phyloP scores from a whole-genome alignment of 2,797 vertebrate species.

The Malurus leucopterus region DNA sequence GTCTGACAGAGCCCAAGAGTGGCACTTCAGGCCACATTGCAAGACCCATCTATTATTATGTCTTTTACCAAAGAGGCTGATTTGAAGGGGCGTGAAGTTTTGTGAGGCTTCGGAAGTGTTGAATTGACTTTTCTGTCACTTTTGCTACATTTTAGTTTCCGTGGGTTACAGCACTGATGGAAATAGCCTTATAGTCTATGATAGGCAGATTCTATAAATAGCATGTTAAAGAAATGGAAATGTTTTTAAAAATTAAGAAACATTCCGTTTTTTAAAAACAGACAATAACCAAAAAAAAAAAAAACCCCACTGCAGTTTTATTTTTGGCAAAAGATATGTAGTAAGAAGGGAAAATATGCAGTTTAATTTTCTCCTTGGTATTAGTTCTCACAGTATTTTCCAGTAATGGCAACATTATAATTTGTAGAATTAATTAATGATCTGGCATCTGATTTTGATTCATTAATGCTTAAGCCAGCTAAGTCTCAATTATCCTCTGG shows the following conservation, averaged over 20 bases:
- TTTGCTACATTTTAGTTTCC: not conserved
- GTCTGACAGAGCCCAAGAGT: not conserved
- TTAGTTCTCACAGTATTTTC: conserved; percentile 47
- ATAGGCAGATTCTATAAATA: conserved; percentile 22
- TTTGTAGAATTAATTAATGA: conserved; percentile 72
- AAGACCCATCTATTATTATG: conserved; percentile 5
- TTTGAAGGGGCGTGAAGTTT: conserved; percentile 41
- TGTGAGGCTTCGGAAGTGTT: conserved; percentile 16
- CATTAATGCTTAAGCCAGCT: conserved; percentile 69
- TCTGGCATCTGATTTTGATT: conserved; percentile 69
- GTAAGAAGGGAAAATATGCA: conserved; percentile 16
- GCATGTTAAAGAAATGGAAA: not conserved
- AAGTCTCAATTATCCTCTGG: conserved; percentile 67
- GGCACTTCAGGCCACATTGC: not conserved
- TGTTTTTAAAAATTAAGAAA: not conserved
- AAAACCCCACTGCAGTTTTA: not conserved
- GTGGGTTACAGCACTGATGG: not conserved
- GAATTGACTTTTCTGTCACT: conserved; percentile 55
- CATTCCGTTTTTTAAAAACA: not conserved
- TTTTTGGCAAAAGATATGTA: not conserved
- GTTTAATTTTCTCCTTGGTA: conserved; percentile 55
- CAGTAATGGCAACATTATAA: conserved; percentile 59
- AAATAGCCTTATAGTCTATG: conserved; percentile 24
- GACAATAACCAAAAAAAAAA: not conserved
- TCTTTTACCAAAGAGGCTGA: conserved; percentile 12